Evolutionary conservation across 2,888 invertebrate genomes (phyloP), one percentile per base, ranked within the genome.

Genomic region (Lumbricus terrestris): DNA sequence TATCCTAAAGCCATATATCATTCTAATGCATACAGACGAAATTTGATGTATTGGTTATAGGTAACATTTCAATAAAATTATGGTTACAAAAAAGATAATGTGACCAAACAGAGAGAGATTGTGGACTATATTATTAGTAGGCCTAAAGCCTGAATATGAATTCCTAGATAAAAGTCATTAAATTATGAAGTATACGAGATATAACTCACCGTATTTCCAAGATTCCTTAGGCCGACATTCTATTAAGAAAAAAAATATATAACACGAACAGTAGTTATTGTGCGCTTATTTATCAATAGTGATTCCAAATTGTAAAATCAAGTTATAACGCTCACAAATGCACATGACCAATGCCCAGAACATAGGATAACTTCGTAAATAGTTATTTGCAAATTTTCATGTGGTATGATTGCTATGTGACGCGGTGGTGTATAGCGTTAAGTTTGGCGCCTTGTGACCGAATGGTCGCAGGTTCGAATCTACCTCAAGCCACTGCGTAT

Each of bases 181-280:
- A n/a, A n/a, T n/a, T 69, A n/a, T n/a, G 0, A n/a, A 69, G 69
- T 69, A 11, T 1, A n/a, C n/a, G n/a, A 69, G 11, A 69, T 69
- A 69, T n/a, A n/a, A 69, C 69, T 69, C 69, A 69, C 69, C n/a
- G 69, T 69, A n/a, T 69, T 69, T 69, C 69, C 69, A 69, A 69
- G 69, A n/a, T 69, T 69, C 69, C 69, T 69, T 69, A 69, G 69
- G 8, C 69, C 69, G n/a, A 69, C 69, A 69, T 69, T 69, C 69
- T 69, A 13, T 69, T n/a, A 69, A 69, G n/a, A 69, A 69, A 69
- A n/a, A 4, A 29, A 8, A n/a, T n/a, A n/a, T n/a, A 69, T n/a
- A n/a, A 3, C n/a, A n/a, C 16, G 20, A 69, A n/a, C 69, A 69
- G 29, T 69, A n/a, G n/a, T 69, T n/a, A 69, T 69, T 8, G n/a